Conservation (phyloP, 2,113 vertebrate species). For the Labeo catla region DNA sequence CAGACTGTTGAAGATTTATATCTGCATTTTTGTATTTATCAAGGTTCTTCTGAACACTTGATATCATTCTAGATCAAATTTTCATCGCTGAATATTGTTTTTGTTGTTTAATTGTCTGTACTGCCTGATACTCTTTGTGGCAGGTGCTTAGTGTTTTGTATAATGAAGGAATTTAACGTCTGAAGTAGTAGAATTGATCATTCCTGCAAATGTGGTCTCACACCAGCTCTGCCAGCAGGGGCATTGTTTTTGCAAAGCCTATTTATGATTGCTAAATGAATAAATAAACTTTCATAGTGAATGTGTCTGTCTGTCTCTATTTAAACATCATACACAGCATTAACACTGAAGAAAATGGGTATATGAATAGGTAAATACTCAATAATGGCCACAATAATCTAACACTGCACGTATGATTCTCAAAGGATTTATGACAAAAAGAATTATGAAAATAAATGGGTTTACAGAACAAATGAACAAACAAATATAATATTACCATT, state of each 20-base stretch:
- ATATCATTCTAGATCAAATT: neutral
- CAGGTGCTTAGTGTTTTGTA: neutral
- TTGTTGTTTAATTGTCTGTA: neutral
- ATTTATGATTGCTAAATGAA: conserved; percentile 26
- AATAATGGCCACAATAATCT: too few relatives aligned
- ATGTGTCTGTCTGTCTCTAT: neutral
- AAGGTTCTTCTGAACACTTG: neutral
- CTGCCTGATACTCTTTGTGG: neutral
- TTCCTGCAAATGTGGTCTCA: neutral
- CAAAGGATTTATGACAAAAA: too few relatives aligned
- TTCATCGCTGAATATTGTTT: neutral
- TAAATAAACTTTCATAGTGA: neutral
- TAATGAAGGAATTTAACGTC: conserved; percentile 27
- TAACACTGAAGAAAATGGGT: neutral
- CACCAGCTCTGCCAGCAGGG: neutral
- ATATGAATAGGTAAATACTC: too few relatives aligned
- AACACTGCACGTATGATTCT: too few relatives aligned
- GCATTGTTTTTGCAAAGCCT: neutral
- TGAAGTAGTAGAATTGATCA: neutral
- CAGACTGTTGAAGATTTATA: neutral
- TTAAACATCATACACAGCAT: neutral
- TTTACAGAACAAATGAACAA: too few relatives aligned
- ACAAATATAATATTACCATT: too few relatives aligned
- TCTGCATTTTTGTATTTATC: conserved; percentile 12
- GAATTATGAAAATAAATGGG: too few relatives aligned